Percentiles rank a stretch among this genome's conserved stretches.
These are phyloP conservation scores for Ariolimax columbianus DNA, from an alignment of 2,888 invertebrate species.

Conservation along the genomic window DNA sequence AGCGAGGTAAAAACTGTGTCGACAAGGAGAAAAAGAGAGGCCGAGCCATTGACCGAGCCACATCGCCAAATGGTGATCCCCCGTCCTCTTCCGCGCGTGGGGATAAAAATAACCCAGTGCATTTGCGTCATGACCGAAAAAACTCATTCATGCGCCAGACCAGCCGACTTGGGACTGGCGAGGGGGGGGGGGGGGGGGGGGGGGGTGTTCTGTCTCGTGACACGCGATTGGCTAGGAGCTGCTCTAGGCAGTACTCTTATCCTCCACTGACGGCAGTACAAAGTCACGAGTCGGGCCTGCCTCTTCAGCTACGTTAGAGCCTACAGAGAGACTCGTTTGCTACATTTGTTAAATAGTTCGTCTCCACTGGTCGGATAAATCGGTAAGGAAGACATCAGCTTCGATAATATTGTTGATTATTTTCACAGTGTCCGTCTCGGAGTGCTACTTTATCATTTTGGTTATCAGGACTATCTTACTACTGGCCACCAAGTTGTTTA, in stretches of 20 bases:
- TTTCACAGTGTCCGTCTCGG: not conserved
- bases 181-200: not conserved
- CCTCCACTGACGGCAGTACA: not conserved
- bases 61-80: slow-evolving; percentile 11
- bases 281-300: slow-evolving; percentile 4
- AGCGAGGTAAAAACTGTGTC: slow-evolving; percentile 28
- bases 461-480: not conserved
- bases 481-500: too few relatives aligned
- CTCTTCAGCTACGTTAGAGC: not conserved
- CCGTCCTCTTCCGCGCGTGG: not conserved
- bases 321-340: not conserved
- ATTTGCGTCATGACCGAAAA: slow-evolving; percentile 49
- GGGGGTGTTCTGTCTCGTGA: slow-evolving; percentile 43
- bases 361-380: not conserved
- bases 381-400: too few relatives aligned
- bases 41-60: slow-evolving; percentile 46
- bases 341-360: not conserved
- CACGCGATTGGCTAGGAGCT: slow-evolving; percentile 38
- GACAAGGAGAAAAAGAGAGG: slow-evolving; percentile 25
- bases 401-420: too few relatives aligned
- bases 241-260: slow-evolving; percentile 4
- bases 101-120: slow-evolving; percentile 28
- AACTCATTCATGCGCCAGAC: not conserved
- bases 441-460: not conserved
- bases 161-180: slow-evolving; percentile 17